Percentiles rank a stretch among this genome's conserved stretches.
Conservation (phyloP, 2,113 vertebrate species). For the Nyctibius bracteatus region DNA sequence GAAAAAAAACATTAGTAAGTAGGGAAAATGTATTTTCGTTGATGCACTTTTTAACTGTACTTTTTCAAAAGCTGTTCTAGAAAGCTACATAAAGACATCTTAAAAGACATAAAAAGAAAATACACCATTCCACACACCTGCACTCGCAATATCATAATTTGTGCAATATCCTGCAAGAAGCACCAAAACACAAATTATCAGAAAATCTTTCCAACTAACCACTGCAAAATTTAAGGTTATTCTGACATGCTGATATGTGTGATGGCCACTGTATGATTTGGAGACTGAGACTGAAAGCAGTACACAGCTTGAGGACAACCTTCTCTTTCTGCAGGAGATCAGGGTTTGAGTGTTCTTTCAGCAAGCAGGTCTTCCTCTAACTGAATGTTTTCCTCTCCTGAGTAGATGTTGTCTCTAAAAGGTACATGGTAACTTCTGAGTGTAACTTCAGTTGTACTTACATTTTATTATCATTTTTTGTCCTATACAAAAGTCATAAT, state of each 20-base stretch:
- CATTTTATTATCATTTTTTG: background rate
- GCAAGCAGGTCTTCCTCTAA: background rate
- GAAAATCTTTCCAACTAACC: background rate
- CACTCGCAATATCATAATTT: too few species aligned
- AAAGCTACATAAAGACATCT: background rate
- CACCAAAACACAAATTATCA: background rate
- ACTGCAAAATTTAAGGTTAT: background rate
- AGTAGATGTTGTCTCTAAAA: background rate
- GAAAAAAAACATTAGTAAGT: too few species aligned
- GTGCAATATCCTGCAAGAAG: background rate
- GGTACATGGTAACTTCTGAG: background rate
- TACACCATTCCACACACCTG: accelerated
- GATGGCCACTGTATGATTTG: background rate
- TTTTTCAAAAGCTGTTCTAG: background rate
- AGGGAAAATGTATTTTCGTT: background rate
- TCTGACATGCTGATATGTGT: accelerated
- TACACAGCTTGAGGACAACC: background rate
- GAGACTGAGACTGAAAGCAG: background rate
- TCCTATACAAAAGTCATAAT: accelerated
- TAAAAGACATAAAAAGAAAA: background rate
- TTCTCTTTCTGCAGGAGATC: background rate
- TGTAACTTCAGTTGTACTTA: background rate
- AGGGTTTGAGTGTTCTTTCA: background rate
- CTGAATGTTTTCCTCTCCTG: background rate
- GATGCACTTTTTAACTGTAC: accelerated